Base-by-base conservation (phyloP, 2,888 invertebrate species). In the Drosophila lacicola region DNA sequence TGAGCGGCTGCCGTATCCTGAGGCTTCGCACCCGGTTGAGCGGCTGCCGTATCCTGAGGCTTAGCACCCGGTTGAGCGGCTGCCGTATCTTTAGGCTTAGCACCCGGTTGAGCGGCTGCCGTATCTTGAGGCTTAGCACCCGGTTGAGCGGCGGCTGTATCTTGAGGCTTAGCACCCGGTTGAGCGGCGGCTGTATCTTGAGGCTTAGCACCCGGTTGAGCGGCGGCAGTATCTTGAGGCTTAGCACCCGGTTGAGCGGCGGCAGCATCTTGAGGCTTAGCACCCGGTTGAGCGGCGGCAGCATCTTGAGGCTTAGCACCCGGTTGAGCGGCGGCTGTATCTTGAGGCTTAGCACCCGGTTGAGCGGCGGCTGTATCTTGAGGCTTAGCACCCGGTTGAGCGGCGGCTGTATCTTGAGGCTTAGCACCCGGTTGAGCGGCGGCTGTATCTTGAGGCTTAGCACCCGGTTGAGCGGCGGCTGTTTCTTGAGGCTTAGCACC, bases 401-500 rank as follows among this genome's bases (percentile, higher is more conserved):
- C 33, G 11, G 1, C 21, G 13, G 25, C 49, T 10, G 55, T 13
- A 33, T 21, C 53, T 4, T 3, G 25, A 14, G 11, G 19, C 42
- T 50, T 41, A 11, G 9, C 58, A 19, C 34, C 47, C 14, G 66
- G 6, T 13, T 37, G 42, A 9, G 17, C 41, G 14, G 34, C 36
- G n/a, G 14, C 42, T 36, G 17, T 9, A 19, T 34, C 42, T 13
- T 33, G 5, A 10, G 33, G 19, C 42, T 54, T 54, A 0, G 0
- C n/a, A 0, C 9, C 29, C 1, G 45, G 29, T 14, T 45, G 9
- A n/a, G 14, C 41, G 17, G 17, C 41, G 14, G 41, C 17, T 17
- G 41, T 11, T 19, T 42, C 42, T 4, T 6, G 10, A 10, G 42
- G 42, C 42, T 19, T 42, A 0, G 41, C 41, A 3, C 41, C 42